phyloP scores from a whole-genome alignment of 2,797 vertebrate genomes.

The Acanthornis magna region DNA sequence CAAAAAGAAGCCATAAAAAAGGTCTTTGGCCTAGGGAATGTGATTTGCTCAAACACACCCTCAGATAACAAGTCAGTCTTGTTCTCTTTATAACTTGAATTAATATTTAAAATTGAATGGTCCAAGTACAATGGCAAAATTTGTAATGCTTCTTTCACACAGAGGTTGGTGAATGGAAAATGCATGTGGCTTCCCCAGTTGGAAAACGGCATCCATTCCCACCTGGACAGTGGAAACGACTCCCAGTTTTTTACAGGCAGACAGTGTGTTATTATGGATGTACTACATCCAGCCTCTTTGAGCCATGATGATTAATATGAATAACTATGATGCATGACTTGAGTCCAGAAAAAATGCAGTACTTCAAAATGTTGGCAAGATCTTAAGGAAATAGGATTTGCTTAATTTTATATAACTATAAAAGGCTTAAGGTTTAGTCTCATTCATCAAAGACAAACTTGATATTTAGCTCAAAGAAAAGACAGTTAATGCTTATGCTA shows the following conservation, averaged over 20 bases:
- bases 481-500: neutral
- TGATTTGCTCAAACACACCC: neutral
- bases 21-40: neutral
- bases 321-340: neutral
- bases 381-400: neutral
- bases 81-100: neutral
- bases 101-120: neutral
- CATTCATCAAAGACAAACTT: neutral
- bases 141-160: neutral
- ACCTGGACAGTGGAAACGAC: neutral
- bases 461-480: neutral
- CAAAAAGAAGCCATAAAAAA: neutral
- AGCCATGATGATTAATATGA: constrained; percentile 6
- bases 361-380: constrained; percentile 28
- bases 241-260: neutral
- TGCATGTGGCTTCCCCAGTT: neutral
- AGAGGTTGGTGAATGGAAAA: neutral
- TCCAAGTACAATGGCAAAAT: neutral
- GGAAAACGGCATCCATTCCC: neutral
- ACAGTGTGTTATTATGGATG: neutral
- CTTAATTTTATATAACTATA: neutral
- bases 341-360: neutral
- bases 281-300: neutral
- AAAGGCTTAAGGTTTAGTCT: neutral
- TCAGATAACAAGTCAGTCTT: neutral